These are phyloP conservation scores for Mus spretus DNA, from an alignment of 2,797 vertebrate species.

Conservation along the genomic window DNA sequence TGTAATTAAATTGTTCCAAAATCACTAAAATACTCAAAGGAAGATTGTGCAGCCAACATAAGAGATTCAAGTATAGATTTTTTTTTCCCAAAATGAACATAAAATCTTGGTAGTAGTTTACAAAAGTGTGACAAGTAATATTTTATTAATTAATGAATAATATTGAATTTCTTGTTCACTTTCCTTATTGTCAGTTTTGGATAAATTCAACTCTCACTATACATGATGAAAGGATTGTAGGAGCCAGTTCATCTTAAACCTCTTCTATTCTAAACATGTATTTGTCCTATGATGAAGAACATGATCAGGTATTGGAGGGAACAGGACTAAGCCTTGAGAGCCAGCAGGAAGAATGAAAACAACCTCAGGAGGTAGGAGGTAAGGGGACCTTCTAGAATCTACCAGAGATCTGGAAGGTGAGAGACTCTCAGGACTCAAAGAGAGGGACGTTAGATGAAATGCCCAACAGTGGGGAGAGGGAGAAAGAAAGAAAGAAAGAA, in stretches of 20 bases:
- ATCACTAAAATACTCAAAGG: background rate
- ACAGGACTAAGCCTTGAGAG: too few species aligned
- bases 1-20: slow-evolving; percentile 35
- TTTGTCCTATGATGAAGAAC: background rate
- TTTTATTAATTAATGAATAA: background rate
- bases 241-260: background rate
- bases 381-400: too few species aligned
- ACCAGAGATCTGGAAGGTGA: too few species aligned
- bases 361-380: too few species aligned
- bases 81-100: background rate
- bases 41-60: background rate
- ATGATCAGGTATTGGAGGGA: too few species aligned
- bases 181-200: slow-evolving; percentile 19
- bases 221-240: background rate
- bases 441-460: too few species aligned
- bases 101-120: background rate
- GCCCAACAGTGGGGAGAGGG: too few species aligned
- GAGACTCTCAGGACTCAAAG: too few species aligned
- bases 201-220: slow-evolving; percentile 42
- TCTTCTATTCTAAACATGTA: slow-evolving; percentile 22
- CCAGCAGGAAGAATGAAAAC: too few species aligned
- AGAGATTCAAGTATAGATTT: background rate
- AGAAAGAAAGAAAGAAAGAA: too few species aligned
- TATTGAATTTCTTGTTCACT: background rate
- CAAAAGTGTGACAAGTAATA: background rate